A percentile compares a stretch with the other conserved stretches of the same genome.
These are phyloP conservation scores for Drosophila infuscata DNA, from an alignment of 2,888 invertebrate genomes.

Conservation along the genomic window DNA sequence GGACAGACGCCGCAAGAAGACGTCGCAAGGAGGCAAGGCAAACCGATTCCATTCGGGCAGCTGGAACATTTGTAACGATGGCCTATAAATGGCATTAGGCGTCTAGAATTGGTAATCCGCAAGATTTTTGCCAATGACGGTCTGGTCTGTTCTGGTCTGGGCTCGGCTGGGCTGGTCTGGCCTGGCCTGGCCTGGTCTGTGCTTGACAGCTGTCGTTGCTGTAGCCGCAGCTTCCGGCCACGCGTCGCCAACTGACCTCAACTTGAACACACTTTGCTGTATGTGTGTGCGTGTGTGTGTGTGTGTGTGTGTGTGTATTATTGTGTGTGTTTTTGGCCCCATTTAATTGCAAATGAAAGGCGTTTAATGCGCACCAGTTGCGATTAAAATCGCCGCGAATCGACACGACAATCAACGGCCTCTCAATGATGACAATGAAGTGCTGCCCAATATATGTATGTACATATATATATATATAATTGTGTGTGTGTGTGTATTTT, in stretches of 20 bases:
- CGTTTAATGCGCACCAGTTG: constrained; percentile 71
- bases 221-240: constrained; percentile 59
- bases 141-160: background rate
- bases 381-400: constrained; percentile 78
- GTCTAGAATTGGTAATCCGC: constrained; percentile 81
- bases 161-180: background rate
- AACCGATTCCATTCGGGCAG: constrained; percentile 47
- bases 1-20: constrained; percentile 28
- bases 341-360: constrained; percentile 81
- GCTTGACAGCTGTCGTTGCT: constrained; percentile 49
- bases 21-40: constrained; percentile 14
- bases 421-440: constrained; percentile 71
- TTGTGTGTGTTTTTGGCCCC: constrained; percentile 31
- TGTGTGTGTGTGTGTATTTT: constrained; percentile 2
- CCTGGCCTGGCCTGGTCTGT: constrained; percentile 31
- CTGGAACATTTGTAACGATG: constrained; percentile 78
- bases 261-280: constrained; percentile 42
- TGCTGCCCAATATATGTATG: constrained; percentile 26
- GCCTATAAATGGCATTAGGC: constrained; percentile 79
- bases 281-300: constrained; percentile 26
- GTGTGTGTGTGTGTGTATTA: constrained; percentile 1
- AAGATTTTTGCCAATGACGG: constrained; percentile 71
- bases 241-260: constrained; percentile 73
- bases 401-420: constrained; percentile 68
- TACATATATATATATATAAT: background rate